Evolutionary conservation across 2,113 vertebrate species (phyloP), one percentile per base, ranked within the genome.

Genomic region (Sisor rabdophorus): DNA sequence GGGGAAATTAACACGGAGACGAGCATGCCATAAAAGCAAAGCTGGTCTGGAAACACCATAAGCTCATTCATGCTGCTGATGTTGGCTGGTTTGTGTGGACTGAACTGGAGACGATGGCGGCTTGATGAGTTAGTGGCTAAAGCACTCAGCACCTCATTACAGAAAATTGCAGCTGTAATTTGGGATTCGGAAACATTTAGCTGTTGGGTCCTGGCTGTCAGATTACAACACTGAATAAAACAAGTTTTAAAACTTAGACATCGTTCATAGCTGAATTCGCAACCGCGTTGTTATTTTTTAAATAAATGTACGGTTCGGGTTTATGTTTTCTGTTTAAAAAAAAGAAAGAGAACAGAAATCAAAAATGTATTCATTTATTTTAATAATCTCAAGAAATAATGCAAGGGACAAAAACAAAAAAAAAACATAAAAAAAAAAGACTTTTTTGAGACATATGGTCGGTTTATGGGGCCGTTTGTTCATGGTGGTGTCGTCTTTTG

Each of bases 331-430:
- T n/a, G n/a, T n/a, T n/a, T n/a, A n/a, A n/a, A n/a, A n/a, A n/a
- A n/a, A n/a, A n/a, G n/a, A n/a, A n/a, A n/a, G n/a, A 48, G 32
- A 64, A 47, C n/a, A 9, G n/a, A 47, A 47, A 65, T 47, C n/a
- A 75, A 55, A 58, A 63, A 76, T 44, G 4, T 50, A 26, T n/a
- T 20, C 10, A 67, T 77, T 81, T 77, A 81, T 77, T 77, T 22
- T 6, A 22, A 61, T 26, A 60, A 36, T 55, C 9, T 73, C n/a
- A 30, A 4, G 48, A 53, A 20, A 81, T 69, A 7, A 73, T 32
- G 12, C 55, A 67, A 3, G 32, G 54, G 16, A 40, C 1, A 70
- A 47, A 65, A 59, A 63, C 12, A 6, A 79, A 20, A 8, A 44
- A 22, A 48, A 67, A 24, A 32, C 28, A 28, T 13, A 68, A 40